Evolutionary conservation across 2,113 vertebrate genomes (phyloP).

Genomic region (Lampris incognitus): DNA sequence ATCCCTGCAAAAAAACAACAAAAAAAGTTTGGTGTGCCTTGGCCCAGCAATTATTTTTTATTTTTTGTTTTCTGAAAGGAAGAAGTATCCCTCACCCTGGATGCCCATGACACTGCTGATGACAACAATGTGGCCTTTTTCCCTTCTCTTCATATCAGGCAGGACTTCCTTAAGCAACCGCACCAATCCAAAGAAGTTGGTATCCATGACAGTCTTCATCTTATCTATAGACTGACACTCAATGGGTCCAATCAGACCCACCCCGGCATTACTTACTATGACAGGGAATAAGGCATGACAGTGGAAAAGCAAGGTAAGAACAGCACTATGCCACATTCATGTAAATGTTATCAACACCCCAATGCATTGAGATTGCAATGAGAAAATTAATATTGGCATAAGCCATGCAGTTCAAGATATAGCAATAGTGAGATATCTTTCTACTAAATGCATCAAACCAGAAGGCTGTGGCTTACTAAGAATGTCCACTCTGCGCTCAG

Average conservation of each 20-base stretch:
- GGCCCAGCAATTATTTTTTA: background rate
- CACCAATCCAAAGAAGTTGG: constrained; percentile 90
- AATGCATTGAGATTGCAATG: background rate
- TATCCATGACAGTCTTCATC: constrained; percentile 90
- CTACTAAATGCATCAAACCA: background rate
- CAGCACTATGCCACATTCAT: background rate
- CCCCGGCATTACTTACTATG: constrained; percentile 89
- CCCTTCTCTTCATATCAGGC: constrained; percentile 89
- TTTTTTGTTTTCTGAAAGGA: background rate
- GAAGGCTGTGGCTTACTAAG: constrained; percentile 77
- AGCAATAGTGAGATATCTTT: background rate
- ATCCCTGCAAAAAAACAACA: constrained; percentile 78
- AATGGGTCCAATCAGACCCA: constrained; percentile 89
- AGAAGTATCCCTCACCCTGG: constrained; percentile 76
- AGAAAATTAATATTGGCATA: background rate
- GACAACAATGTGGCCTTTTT: constrained; percentile 87
- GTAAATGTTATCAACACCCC: background rate
- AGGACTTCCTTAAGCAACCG: constrained; percentile 87
- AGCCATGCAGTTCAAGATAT: background rate
- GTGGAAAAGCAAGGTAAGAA: background rate
- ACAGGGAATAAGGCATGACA: constrained; percentile 2
- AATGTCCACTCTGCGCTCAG: constrained; percentile 85
- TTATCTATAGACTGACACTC: constrained; percentile 88
- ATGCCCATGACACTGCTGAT: constrained; percentile 92
- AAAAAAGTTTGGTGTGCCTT: background rate